Evolutionary conservation across 2,113 vertebrate species (phyloP).

Genomic region (Scomber colias): DNA sequence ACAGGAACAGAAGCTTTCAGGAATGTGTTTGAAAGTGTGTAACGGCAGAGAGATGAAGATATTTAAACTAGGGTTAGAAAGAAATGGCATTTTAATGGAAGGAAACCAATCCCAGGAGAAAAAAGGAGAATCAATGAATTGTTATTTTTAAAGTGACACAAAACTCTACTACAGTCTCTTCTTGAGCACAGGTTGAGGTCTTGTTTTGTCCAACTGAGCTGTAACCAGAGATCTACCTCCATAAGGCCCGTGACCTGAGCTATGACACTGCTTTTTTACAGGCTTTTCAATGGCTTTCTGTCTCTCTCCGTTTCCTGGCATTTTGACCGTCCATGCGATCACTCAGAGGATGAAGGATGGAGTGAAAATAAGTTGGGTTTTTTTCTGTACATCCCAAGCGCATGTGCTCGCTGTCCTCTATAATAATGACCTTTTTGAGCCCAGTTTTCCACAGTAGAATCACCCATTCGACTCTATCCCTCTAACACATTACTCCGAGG

Average conservation of each 20-base stretch:
- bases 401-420: constrained; percentile 12
- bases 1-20: neutral
- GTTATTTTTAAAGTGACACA: too few relatives aligned
- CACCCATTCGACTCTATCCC: constrained; percentile 39
- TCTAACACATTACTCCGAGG: constrained; percentile 31
- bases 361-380: constrained; percentile 1
- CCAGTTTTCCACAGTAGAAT: constrained; percentile 50
- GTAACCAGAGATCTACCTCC: neutral
- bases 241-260: constrained; percentile 3
- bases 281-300: constrained; percentile 18
- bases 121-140: too few relatives aligned
- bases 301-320: constrained; percentile 30
- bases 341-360: constrained; percentile 19
- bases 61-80: too few relatives aligned
- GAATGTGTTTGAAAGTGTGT: too few relatives aligned
- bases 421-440: constrained; percentile 52
- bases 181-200: too few relatives aligned
- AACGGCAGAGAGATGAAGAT: too few relatives aligned
- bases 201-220: too few relatives aligned
- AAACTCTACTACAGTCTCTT: too few relatives aligned
- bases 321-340: constrained; percentile 21
- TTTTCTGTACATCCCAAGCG: constrained; percentile 16
- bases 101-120: too few relatives aligned
- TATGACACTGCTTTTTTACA: constrained; percentile 8
- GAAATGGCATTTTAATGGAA: too few relatives aligned